phyloP scores from a whole-genome alignment of 2,797 vertebrate species.

The Rhinogobio ventralis region DNA sequence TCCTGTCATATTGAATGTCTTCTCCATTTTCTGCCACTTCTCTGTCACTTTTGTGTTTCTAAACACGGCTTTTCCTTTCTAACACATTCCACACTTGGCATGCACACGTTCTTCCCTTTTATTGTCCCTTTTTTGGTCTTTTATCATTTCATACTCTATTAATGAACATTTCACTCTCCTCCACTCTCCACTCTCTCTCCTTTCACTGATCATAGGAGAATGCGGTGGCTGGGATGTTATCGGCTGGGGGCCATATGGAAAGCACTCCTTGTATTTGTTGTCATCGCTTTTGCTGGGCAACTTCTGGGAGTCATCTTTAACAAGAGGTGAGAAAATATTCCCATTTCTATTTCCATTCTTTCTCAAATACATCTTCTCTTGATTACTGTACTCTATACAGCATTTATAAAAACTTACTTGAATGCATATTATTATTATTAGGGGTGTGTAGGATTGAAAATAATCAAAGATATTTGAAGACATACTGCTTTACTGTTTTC shows the following conservation, averaged over 20 bases:
- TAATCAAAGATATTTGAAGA: too few relatives aligned
- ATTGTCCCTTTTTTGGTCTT: neutral
- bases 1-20: neutral
- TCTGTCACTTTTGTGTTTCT: neutral
- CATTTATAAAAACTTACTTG: neutral
- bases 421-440: too few relatives aligned
- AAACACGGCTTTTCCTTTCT: neutral
- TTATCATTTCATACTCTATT: neutral
- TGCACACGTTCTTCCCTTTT: neutral
- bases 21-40: neutral
- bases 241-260: slow-evolving; percentile 80
- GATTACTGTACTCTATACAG: neutral
- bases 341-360: neutral
- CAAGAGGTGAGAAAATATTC: slow-evolving; percentile 77
- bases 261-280: slow-evolving; percentile 83
- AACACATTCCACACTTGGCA: neutral
- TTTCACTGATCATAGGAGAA: slow-evolving; percentile 75
- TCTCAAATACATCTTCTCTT: neutral
- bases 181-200: too few relatives aligned
- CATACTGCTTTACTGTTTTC: too few relatives aligned
- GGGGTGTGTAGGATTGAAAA: too few relatives aligned
- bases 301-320: slow-evolving; percentile 85
- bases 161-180: neutral
- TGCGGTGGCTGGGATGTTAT: slow-evolving; percentile 78
- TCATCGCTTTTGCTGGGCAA: slow-evolving; percentile 85